phyloP scores from a whole-genome alignment of 2,888 invertebrate genomes.

The Silvanus unidentatus region DNA sequence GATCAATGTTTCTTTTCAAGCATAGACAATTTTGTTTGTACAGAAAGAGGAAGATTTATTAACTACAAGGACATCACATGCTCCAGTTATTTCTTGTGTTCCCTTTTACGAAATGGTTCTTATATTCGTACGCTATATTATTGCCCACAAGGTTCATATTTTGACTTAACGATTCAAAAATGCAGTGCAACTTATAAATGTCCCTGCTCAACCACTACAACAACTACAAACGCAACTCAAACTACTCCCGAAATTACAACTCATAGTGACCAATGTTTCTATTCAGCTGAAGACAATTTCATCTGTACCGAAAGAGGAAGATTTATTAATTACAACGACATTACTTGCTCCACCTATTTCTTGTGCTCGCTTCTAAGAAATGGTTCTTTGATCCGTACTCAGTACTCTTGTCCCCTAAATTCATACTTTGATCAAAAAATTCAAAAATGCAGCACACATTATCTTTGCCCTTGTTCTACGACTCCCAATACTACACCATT shows the following conservation, averaged over 20 bases:
- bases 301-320: conserved; percentile 41
- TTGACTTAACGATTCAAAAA: conserved; percentile 40
- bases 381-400: conserved; percentile 35
- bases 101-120: conserved; percentile 34
- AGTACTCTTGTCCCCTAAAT: conserved; percentile 21
- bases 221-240: background rate
- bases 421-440: conserved; percentile 23
- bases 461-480: conserved; percentile 19
- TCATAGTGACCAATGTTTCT: conserved; percentile 2
- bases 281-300: conserved; percentile 11
- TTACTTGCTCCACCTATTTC: conserved; percentile 26
- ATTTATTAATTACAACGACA: conserved; percentile 44
- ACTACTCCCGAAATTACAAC: background rate
- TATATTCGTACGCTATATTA: conserved; percentile 42
- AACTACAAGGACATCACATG: conserved; percentile 38
- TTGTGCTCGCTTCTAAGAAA: conserved; percentile 22
- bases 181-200: conserved; percentile 47
- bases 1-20: too few species aligned
- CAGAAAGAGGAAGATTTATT: conserved; percentile 17
- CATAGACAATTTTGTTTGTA: conserved; percentile 11
- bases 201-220: conserved; percentile 17
- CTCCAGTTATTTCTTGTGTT: conserved; percentile 46
- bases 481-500: conserved; percentile 4
- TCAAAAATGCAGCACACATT: conserved; percentile 15
- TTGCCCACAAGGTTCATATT: conserved; percentile 46